phyloP scores from a whole-genome alignment of 2,113 vertebrate species.

The Dicentrarchus labrax region DNA sequence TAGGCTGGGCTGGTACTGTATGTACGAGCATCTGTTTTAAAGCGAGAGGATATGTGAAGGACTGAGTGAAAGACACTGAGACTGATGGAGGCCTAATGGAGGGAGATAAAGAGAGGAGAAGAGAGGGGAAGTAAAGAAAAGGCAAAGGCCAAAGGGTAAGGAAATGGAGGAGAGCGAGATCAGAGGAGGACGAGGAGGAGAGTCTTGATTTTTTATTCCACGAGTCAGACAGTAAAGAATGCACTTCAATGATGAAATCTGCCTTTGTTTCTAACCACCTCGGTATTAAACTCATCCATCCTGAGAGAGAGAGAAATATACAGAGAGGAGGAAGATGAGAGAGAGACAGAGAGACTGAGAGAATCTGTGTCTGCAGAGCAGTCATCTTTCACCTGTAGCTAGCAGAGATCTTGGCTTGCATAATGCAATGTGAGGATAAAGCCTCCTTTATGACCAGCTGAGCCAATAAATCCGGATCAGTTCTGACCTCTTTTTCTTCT shows the following conservation, averaged over 20 bases:
- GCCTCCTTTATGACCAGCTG: conserved; percentile 74
- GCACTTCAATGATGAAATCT: conserved; percentile 43
- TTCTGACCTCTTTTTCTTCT: conserved; percentile 50
- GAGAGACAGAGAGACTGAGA: conserved; percentile 33
- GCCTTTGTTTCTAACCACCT: conserved; percentile 60
- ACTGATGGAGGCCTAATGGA: not conserved
- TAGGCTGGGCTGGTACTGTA: not conserved
- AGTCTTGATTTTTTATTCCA: conserved; percentile 40
- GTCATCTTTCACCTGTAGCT: conserved; percentile 78
- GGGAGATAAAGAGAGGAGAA: not conserved
- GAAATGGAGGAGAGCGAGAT: conserved; percentile 10
- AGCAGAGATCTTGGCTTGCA: conserved; percentile 66
- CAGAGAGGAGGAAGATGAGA: conserved; percentile 23
- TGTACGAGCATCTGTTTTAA: conserved; percentile 20
- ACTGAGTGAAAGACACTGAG: conserved; percentile 11
- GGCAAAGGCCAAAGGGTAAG: conserved; percentile 17
- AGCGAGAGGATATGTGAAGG: conserved; percentile 6
- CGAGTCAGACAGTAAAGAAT: conserved; percentile 49
- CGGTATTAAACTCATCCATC: conserved; percentile 83
- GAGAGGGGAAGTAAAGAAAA: not conserved
- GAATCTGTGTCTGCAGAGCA: conserved; percentile 52
- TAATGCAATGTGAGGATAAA: conserved; percentile 74
- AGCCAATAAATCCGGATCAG: conserved; percentile 74
- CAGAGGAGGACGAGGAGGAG: conserved; percentile 5
- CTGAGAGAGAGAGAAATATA: conserved; percentile 40